Percentiles rank a stretch among this genome's conserved stretches.
Evolutionary conservation across 2,888 invertebrate genomes (phyloP).

Genomic region (Digitonthophagus gazella): DNA sequence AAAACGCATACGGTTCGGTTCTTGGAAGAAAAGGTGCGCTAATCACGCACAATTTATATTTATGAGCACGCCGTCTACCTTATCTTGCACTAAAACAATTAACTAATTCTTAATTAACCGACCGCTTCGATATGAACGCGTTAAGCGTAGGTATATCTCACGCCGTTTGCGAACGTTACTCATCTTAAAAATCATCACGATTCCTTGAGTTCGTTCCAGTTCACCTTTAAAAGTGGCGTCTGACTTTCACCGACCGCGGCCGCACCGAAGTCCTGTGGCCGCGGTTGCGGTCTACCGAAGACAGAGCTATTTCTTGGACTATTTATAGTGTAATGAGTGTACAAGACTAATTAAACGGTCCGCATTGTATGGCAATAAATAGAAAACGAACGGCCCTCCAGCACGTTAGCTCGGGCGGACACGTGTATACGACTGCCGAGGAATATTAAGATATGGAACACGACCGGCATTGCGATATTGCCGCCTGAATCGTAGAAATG

Average conservation of each 20-base stretch:
- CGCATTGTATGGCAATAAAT: constrained; percentile 13
- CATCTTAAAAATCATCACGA: background rate
- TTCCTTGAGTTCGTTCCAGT: constrained; percentile 9
- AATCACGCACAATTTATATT: background rate
- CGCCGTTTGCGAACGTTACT: too few species aligned
- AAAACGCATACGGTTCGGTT: background rate
- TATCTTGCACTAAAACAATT: background rate
- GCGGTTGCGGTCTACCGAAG: constrained; percentile 2
- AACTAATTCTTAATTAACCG: background rate
- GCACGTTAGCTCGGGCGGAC: constrained; percentile 3
- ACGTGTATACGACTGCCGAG: background rate
- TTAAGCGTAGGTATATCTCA: background rate
- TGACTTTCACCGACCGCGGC: constrained; percentile 1
- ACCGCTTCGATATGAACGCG: background rate
- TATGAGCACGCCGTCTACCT: background rate
- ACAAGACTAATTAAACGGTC: constrained; percentile 16
- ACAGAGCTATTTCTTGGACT: constrained; percentile 9
- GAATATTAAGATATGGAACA: constrained; percentile 14
- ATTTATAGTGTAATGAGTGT: constrained; percentile 12
- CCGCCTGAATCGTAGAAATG: background rate
- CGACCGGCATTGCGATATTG: background rate
- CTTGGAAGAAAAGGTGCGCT: background rate
- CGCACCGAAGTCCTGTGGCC: background rate
- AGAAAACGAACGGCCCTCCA: background rate
- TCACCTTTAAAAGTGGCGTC: constrained; percentile 6